Conservation (phyloP, 1,140 invertebrate genomes). For the Thaumetopoea pityocampa region DNA sequence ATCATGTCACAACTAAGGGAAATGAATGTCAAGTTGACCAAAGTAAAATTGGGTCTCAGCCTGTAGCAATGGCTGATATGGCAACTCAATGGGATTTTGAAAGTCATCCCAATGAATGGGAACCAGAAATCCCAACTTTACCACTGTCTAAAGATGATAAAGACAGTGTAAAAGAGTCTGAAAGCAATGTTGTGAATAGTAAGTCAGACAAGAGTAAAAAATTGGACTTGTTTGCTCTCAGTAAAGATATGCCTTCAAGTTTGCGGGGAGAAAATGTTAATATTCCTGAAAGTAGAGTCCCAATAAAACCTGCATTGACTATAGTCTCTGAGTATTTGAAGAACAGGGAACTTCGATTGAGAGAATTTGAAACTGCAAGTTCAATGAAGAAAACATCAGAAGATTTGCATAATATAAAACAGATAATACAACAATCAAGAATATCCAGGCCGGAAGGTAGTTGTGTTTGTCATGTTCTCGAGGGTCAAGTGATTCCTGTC, state of each 20-base stretch:
- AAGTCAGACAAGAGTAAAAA: constrained; percentile 42
- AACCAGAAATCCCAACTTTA: constrained; percentile 39
- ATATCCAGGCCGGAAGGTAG: constrained; percentile 49
- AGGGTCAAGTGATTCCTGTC: constrained; percentile 53
- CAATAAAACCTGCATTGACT: constrained; percentile 40
- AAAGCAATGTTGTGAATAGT: constrained; percentile 23
- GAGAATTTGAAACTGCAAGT: constrained; percentile 30
- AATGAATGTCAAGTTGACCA: constrained; percentile 19
- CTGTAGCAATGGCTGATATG: constrained; percentile 44
- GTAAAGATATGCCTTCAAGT: constrained; percentile 63
- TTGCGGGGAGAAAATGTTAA: constrained; percentile 36
- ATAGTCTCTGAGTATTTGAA: constrained; percentile 61
- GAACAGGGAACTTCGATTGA: constrained; percentile 45
- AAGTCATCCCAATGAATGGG: constrained; percentile 43
- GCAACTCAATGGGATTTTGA: constrained; percentile 54
- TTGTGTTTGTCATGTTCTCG: constrained; percentile 51
- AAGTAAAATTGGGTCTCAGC: constrained; percentile 12
- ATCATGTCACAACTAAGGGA: constrained; percentile 9
- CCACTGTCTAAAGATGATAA: constrained; percentile 44
- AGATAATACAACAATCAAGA: constrained; percentile 52
- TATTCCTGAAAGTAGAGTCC: constrained; percentile 20
- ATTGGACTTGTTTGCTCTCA: constrained; percentile 57
- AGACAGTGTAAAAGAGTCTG: constrained; percentile 24
- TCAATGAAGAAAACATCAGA: constrained; percentile 30
- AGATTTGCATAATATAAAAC: constrained; percentile 51